Evolutionary conservation across 64 coral and sea anemone genomes (phyloP), one percentile per base, ranked within the genome.

Genomic region (Acropora yongei): DNA sequence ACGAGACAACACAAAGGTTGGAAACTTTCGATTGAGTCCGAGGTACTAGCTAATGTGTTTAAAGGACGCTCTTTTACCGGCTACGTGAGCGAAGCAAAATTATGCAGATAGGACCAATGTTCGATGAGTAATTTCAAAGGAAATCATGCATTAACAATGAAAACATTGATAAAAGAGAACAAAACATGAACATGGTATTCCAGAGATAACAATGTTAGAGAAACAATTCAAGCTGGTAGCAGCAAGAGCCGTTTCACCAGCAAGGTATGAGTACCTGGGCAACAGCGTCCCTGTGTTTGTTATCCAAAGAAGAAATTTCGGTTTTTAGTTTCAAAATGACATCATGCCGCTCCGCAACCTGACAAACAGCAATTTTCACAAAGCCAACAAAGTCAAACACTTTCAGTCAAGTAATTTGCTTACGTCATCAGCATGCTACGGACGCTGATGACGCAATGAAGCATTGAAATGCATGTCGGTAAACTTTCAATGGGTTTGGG

Each of bases 341-440:
- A 67, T 99, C 97, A 88, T 99, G 97, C 66, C 97, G 94, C 68
- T 99, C 97, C 5, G 97, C 97, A 55, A 99, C 97, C 96, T 98
- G 42, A 16, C 63, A 3, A 48, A 11, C 9, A 88, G 51, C 16
- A 77, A 57, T 1, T 8, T 6, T 12, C 5, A 1, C 30, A 30
- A 30, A 30, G 30, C 30, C 30, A 30, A 30, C 30, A 30, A 30
- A 30, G 30, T 30, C 30, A 30, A 30, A 30, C 30, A 30, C 30
- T 30, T 30, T 30, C 30, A 30, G 30, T 30, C 30, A 30, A 30
- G 30, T 30, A 30, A 30, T 30, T 30, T 30, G 30, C 30, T 30
- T 30, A 30, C 30, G 30, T 30, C 30, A 30, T 30, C 30, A 30
- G 30, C 30, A 30, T 30, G 30, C 30, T 30, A 30, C 30, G 30